phyloP scores from a whole-genome alignment of 2,888 invertebrate species.

The Zygaena filipendulae region DNA sequence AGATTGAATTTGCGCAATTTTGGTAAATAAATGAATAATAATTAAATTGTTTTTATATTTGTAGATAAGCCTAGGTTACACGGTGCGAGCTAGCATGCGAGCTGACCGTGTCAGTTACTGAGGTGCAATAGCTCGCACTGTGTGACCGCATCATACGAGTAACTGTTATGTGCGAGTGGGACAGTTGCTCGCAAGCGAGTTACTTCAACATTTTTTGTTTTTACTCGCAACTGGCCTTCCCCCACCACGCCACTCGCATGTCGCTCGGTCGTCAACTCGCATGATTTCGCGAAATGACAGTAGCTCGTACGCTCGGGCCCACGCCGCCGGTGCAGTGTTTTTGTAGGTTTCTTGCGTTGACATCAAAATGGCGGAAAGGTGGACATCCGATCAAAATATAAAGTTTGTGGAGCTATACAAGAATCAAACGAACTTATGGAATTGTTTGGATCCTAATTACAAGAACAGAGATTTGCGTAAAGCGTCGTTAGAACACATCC shows the following conservation, averaged over 20 bases:
- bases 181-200: conserved; percentile 14
- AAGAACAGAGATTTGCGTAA: conserved; percentile 14
- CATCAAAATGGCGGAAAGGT: too few relatives aligned
- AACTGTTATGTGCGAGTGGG: conserved; percentile 13
- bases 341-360: conserved; percentile 7
- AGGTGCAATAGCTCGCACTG: conserved; percentile 3
- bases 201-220: too few relatives aligned
- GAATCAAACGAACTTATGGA: conserved; percentile 14
- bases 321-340: conserved; percentile 10
- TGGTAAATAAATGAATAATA: conserved; percentile 6
- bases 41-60: conserved; percentile 5
- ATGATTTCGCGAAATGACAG: too few relatives aligned
- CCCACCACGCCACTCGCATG: too few relatives aligned
- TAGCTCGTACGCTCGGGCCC: conserved; percentile 12
- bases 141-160: conserved; percentile 12
- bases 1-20: conserved; percentile 4
- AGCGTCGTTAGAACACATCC: conserved; percentile 10
- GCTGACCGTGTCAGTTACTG: conserved; percentile 7
- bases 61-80: too few relatives aligned
- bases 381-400: conserved; percentile 10
- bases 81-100: conserved; percentile 8
- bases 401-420: conserved; percentile 10
- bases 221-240: too few relatives aligned
- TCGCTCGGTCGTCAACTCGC: too few relatives aligned
- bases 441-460: conserved; percentile 13